Conservation (phyloP, 2,113 vertebrate species). For the Tinamus guttatus region DNA sequence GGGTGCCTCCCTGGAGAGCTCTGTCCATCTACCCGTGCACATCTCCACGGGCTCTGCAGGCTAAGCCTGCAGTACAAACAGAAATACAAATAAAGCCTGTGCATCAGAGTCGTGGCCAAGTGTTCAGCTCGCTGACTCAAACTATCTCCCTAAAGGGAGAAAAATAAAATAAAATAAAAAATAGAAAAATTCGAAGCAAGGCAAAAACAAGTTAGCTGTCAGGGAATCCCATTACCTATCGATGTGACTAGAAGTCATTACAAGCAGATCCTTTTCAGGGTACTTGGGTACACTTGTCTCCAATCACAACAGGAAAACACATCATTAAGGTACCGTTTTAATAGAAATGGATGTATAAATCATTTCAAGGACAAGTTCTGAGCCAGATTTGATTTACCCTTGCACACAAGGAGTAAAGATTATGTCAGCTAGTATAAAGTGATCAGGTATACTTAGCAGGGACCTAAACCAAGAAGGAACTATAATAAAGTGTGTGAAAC, state of each 20-base stretch:
- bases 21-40: neutral
- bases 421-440: neutral
- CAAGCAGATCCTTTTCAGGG: neutral
- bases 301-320: neutral
- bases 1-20: neutral
- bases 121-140: neutral
- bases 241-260: neutral
- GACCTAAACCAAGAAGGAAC: neutral
- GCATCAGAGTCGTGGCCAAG: neutral
- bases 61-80: neutral
- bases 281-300: neutral
- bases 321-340: neutral
- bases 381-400: neutral
- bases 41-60: neutral
- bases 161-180: neutral
- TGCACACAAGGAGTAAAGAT: neutral
- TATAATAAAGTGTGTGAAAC: neutral
- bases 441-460: constrained; percentile 21
- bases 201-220: neutral
- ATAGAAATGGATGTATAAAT: neutral
- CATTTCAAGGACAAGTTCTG: neutral
- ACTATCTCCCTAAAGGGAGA: neutral
- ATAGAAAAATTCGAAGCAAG: neutral
- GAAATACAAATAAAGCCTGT: neutral
- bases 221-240: neutral